These are phyloP conservation scores for Coilia nasus DNA, from an alignment of 2,797 vertebrate genomes.

Conservation along the genomic window DNA sequence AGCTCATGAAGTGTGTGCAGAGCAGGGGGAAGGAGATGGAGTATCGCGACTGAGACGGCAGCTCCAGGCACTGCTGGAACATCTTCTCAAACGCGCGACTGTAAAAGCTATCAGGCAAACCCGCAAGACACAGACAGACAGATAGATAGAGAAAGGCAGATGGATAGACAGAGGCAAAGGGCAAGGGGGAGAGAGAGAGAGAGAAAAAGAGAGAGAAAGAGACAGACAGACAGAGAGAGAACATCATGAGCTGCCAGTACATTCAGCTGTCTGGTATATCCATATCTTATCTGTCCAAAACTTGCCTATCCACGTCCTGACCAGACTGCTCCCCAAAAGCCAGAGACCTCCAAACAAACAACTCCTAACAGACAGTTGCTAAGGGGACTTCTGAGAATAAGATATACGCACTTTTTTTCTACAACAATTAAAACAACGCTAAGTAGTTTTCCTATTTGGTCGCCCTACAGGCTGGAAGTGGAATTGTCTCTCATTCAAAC, in stretches of 20 bases:
- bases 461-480: too few species aligned
- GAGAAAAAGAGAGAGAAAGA: background rate
- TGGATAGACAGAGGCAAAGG: background rate
- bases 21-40: slow-evolving; percentile 98
- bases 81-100: slow-evolving; percentile 99
- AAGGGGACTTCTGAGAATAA: slow-evolving; percentile 22
- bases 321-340: slow-evolving; percentile 28
- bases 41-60: slow-evolving; percentile 96
- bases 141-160: background rate
- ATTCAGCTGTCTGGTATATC: slow-evolving; percentile 41
- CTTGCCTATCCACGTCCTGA: slow-evolving; percentile 16
- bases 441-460: too few species aligned
- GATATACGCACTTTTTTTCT: slow-evolving; percentile 11
- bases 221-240: too few species aligned
- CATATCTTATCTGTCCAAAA: slow-evolving; percentile 50
- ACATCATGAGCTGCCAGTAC: background rate
- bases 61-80: slow-evolving; percentile 99
- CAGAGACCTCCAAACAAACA: slow-evolving; percentile 36
- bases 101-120: slow-evolving; percentile 84
- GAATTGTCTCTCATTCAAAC: too few species aligned
- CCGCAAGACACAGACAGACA: background rate
- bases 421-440: slow-evolving; percentile 13
- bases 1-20: slow-evolving; percentile 99
- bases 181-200: background rate
- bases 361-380: slow-evolving; percentile 47